Evolutionary conservation across 2,113 vertebrate species (phyloP).

Genomic region (Pluvialis apricaria): DNA sequence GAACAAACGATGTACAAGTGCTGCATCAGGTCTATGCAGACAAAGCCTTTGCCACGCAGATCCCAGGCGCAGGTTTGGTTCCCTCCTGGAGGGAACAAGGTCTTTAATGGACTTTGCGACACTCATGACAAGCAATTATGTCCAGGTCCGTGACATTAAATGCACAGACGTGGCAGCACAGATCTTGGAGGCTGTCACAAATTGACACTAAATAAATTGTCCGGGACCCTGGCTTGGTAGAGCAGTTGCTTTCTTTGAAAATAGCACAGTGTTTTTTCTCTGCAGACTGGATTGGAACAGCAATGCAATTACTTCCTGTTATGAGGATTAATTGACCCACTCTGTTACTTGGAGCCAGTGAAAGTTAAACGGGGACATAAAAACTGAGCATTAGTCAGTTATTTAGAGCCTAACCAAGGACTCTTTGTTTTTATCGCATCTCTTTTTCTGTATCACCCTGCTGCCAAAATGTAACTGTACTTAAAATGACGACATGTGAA

Average conservation of each 20-base stretch:
- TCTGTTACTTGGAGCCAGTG: not conserved
- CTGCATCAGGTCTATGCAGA: not conserved
- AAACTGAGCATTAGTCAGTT: constrained; percentile 14
- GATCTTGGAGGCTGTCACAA: constrained; percentile 38
- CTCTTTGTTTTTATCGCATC: not conserved
- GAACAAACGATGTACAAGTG: not conserved
- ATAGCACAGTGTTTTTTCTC: not conserved
- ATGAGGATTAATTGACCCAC: constrained; percentile 51
- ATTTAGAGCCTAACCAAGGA: not conserved
- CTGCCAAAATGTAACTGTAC: not conserved
- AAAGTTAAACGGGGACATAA: not conserved
- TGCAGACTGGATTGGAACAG: constrained; percentile 3
- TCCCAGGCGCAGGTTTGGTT: not conserved
- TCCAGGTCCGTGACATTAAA: constrained; percentile 34
- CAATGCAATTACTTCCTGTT: constrained; percentile 35
- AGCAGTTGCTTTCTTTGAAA: constrained; percentile 12
- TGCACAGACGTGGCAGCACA: not conserved
- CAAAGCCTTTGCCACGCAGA: not conserved
- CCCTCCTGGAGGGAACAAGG: not conserved
- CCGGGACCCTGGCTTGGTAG: not conserved
- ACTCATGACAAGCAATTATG: constrained; percentile 32
- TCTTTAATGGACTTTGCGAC: constrained; percentile 34
- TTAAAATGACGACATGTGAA: not conserved
- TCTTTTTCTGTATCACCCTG: not conserved
- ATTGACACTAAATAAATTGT: constrained; percentile 50